phyloP scores from a whole-genome alignment of 37 sponge, comb jelly and placozoan genomes.

The Spongilla lacustris region DNA sequence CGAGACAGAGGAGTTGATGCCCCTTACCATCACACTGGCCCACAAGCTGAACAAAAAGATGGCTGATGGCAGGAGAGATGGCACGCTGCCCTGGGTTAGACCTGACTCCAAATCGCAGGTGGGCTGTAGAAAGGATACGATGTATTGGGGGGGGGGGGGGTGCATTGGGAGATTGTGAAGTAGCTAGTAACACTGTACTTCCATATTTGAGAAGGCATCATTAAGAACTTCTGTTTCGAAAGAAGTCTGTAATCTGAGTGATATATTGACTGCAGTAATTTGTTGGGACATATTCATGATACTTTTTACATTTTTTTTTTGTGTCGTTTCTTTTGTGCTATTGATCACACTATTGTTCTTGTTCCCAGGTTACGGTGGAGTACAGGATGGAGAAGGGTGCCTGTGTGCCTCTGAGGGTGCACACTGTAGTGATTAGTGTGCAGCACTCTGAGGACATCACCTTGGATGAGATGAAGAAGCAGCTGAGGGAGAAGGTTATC shows the following conservation, averaged over 20 bases:
- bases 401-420: constrained; percentile 65
- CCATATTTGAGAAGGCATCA: too few species aligned
- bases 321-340: neutral
- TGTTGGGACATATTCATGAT: too few species aligned
- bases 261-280: too few species aligned
- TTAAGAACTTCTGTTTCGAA: too few species aligned
- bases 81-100: constrained; percentile 79
- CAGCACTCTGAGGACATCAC: constrained; percentile 77
- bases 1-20: constrained; percentile 92
- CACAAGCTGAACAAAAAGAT: constrained; percentile 83
- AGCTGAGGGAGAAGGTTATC: constrained; percentile 66
- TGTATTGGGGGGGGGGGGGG: neutral
- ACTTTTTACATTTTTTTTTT: too few species aligned
- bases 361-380: constrained; percentile 87
- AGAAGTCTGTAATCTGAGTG: too few species aligned
- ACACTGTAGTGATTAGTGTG: constrained; percentile 82
- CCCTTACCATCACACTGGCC: constrained; percentile 77
- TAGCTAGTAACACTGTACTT: too few species aligned
- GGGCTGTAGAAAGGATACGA: neutral
- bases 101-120: constrained; percentile 94
- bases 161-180: too few species aligned
- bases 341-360: too few species aligned
- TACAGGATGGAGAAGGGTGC: constrained; percentile 63
- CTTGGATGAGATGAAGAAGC: constrained; percentile 60
- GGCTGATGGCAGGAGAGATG: constrained; percentile 74